Conservation (phyloP, 2,888 invertebrate genomes). For the Himalopsyche japonica region DNA sequence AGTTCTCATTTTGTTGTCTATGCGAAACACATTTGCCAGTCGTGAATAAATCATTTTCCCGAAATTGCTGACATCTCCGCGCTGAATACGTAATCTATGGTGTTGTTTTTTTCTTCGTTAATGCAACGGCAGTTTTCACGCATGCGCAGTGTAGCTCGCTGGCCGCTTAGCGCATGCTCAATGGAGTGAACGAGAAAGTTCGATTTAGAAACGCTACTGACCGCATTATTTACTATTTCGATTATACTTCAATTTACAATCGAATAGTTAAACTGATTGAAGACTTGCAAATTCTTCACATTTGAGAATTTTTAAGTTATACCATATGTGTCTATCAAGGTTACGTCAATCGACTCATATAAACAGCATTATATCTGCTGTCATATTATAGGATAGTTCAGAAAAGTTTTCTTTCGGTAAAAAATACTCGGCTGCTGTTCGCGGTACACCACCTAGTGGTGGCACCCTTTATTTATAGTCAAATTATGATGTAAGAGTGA, state of each 20-base stretch:
- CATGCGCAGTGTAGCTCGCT: background rate
- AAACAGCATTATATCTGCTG: no score
- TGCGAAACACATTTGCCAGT: background rate
- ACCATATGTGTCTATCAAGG: no score
- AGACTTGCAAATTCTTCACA: no score
- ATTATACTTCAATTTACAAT: background rate
- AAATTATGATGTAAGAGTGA: no score
- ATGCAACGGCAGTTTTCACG: background rate
- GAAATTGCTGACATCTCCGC: background rate
- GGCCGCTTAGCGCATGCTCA: background rate
- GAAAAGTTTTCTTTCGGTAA: no score
- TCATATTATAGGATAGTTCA: no score
- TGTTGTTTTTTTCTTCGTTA: background rate
- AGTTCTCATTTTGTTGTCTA: background rate
- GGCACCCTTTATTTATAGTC: no score
- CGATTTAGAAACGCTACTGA: constrained; percentile 17
- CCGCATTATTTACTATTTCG: constrained; percentile 15
- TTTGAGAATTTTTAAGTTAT: no score
- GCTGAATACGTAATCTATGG: background rate
- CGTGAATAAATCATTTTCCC: background rate
- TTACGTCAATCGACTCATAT: no score
- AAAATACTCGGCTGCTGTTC: no score
- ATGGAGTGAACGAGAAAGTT: constrained; percentile 22
- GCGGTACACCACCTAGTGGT: no score
- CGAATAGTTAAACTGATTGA: background rate